Evolutionary conservation across 2,113 vertebrate genomes (phyloP).

Genomic region (Colossoma macropomum): DNA sequence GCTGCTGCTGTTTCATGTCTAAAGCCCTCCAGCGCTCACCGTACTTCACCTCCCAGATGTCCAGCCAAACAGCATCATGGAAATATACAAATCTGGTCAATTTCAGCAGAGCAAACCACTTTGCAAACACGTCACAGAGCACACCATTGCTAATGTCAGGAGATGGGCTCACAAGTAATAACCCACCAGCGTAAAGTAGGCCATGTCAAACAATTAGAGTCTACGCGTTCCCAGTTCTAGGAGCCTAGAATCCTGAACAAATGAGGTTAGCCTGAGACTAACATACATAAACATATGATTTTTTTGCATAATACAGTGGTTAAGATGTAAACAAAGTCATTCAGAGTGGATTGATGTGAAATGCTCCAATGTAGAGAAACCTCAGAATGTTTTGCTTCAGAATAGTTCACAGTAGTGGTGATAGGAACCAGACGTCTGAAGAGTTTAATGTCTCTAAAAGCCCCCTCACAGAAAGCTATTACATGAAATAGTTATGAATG

Average conservation of each 20-base stretch:
- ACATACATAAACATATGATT: not conserved
- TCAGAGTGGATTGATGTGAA: too few relatives aligned
- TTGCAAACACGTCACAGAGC: not conserved
- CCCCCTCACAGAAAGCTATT: too few relatives aligned
- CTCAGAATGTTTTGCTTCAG: too few relatives aligned
- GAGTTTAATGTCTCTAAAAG: too few relatives aligned
- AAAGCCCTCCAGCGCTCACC: not conserved
- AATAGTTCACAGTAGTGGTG: too few relatives aligned
- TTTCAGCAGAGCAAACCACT: not conserved
- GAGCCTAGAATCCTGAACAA: not conserved
- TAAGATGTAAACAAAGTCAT: too few relatives aligned
- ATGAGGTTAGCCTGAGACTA: not conserved
- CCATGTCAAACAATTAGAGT: not conserved
- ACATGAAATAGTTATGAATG: too few relatives aligned
- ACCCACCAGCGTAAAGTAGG: not conserved
- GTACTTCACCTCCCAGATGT: not conserved
- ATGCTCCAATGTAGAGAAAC: too few relatives aligned
- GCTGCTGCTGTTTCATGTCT: conserved; percentile 1
- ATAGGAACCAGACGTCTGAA: too few relatives aligned
- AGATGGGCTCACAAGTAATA: not conserved
- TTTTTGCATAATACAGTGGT: too few relatives aligned
- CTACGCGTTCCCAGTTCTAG: not conserved
- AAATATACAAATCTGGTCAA: not conserved
- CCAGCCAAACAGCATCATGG: not conserved
- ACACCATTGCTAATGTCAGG: not conserved